Evolutionary conservation across 2,888 invertebrate genomes (phyloP).

Genomic region (Salticus scenicus): DNA sequence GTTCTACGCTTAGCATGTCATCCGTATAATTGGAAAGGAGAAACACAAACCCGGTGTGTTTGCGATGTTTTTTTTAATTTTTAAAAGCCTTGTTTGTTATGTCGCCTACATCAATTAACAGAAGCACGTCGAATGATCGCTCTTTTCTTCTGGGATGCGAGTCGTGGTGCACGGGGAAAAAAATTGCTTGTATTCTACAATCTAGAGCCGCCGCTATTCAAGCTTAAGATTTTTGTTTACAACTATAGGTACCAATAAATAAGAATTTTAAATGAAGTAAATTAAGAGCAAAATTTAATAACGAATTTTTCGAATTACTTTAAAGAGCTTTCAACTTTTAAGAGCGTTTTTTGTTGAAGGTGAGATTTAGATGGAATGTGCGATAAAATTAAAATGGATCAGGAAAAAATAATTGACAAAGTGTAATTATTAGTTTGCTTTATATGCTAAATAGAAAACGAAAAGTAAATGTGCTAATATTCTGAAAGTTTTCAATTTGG

Average conservation of each 20-base stretch:
- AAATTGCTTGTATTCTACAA: conserved; percentile 31
- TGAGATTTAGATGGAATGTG: background rate
- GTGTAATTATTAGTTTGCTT: background rate
- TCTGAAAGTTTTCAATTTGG: background rate
- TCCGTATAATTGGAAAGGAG: conserved; percentile 51
- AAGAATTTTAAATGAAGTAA: conserved; percentile 50
- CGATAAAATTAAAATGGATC: background rate
- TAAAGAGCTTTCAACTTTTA: conserved; percentile 20
- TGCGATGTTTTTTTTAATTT: conserved; percentile 33
- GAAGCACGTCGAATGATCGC: conserved; percentile 47
- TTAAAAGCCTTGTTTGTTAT: conserved; percentile 50
- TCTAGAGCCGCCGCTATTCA: conserved; percentile 17
- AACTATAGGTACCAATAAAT: conserved; percentile 27
- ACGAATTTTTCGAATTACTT: conserved; percentile 31
- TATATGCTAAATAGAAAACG: background rate
- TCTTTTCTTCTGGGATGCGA: conserved; percentile 40
- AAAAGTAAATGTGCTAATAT: background rate
- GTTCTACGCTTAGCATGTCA: conserved; percentile 57
- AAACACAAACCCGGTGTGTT: conserved; percentile 35
- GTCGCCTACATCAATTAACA: conserved; percentile 56
- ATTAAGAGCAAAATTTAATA: conserved; percentile 60
- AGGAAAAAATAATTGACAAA: background rate
- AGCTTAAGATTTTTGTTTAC: conserved; percentile 35
- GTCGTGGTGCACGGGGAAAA: background rate
- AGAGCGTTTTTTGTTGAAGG: background rate